phyloP scores from a whole-genome alignment of 2,113 vertebrate species.

The Chlorodrepanis virens region DNA sequence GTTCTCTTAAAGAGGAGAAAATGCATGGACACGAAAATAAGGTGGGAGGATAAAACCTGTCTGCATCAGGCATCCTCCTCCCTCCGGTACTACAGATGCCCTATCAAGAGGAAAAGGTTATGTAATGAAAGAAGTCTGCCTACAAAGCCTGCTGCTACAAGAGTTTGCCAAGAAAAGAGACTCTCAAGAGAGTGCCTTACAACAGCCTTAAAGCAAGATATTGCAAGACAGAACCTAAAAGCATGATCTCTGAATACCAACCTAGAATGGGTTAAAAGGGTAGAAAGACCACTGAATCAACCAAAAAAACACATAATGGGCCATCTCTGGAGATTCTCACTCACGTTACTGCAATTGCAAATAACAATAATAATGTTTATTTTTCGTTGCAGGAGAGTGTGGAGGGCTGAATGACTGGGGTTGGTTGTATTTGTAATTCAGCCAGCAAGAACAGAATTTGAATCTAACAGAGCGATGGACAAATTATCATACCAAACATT shows the following conservation, averaged over 20 bases:
- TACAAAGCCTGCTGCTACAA: constrained; percentile 65
- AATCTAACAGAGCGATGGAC: not conserved
- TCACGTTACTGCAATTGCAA: not conserved
- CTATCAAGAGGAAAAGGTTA: constrained; percentile 64
- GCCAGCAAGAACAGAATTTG: not conserved
- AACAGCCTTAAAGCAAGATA: constrained; percentile 16
- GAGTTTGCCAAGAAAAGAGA: constrained; percentile 59
- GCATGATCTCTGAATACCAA: not conserved
- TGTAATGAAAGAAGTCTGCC: constrained; percentile 61
- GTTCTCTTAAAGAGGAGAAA: constrained; percentile 49
- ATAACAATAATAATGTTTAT: not conserved
- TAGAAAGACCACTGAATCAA: not conserved
- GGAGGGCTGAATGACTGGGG: not conserved
- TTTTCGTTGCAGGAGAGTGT: not conserved
- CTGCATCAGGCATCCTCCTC: constrained; percentile 60
- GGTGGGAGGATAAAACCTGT: constrained; percentile 67
- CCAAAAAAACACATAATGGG: not conserved
- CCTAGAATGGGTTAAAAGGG: not conserved
- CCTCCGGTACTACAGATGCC: constrained; percentile 62
- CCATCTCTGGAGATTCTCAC: not conserved
- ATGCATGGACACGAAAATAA: constrained; percentile 58
- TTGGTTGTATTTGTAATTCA: not conserved
- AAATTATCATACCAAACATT: not conserved
- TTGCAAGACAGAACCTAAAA: constrained; percentile 1
- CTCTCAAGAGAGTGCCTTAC: not conserved